Percentiles rank a stretch among this genome's conserved stretches.
Evolutionary conservation across 2,888 invertebrate genomes (phyloP).

Genomic region (Argynnis bischoffii): DNA sequence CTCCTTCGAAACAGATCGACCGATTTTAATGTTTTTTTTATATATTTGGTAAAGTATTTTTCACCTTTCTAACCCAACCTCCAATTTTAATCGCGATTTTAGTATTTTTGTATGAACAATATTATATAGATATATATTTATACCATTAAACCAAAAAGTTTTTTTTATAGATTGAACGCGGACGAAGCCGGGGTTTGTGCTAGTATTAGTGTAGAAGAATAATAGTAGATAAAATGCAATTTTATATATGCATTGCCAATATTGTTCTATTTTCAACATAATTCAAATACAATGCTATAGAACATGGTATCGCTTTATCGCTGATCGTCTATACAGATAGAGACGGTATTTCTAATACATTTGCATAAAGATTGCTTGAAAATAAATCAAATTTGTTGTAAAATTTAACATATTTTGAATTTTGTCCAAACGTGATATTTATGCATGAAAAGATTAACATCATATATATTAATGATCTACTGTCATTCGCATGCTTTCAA

Average conservation of each 20-base stretch:
- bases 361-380: slow-evolving; percentile 15
- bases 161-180: too few relatives aligned
- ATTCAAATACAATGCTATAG: slow-evolving; percentile 10
- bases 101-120: too few relatives aligned
- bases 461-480: background rate
- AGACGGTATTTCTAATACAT: slow-evolving; percentile 3
- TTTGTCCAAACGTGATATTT: background rate
- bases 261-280: slow-evolving; percentile 11
- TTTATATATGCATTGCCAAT: slow-evolving; percentile 12
- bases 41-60: too few relatives aligned
- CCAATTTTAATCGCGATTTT: too few relatives aligned
- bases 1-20: too few relatives aligned
- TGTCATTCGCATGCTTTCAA: too few relatives aligned
- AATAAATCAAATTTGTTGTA: slow-evolving; percentile 13
- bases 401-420: slow-evolving; percentile 7
- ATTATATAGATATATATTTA: too few relatives aligned
- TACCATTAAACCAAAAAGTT: too few relatives aligned
- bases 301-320: slow-evolving; percentile 14
- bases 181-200: too few relatives aligned
- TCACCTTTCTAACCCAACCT: too few relatives aligned
- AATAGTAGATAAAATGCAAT: slow-evolving; percentile 4
- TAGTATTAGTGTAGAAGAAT: too few relatives aligned
- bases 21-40: too few relatives aligned
- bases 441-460: background rate
- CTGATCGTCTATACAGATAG: slow-evolving; percentile 17